Percentiles rank a stretch among this genome's conserved stretches.
These are phyloP conservation scores for Loxodonta africana DNA, from an alignment of 2,113 vertebrate species.

Conservation along the genomic window DNA sequence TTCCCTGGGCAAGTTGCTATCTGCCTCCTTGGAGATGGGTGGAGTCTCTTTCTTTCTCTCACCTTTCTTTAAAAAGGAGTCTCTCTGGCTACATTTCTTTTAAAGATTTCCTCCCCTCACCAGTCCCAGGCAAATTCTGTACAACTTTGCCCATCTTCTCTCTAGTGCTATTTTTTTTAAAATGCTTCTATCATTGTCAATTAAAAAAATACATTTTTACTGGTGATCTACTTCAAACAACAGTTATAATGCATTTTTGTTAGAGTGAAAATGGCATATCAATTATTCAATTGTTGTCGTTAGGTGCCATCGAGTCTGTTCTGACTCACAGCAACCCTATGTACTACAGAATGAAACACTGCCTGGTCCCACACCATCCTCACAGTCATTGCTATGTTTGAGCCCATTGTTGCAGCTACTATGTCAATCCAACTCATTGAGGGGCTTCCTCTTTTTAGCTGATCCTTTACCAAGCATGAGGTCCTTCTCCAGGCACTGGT, in stretches of 20 bases:
- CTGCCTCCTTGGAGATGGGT: conserved; percentile 16
- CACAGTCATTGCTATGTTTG: too few species aligned
- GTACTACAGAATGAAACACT: too few species aligned
- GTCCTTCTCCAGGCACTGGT: too few species aligned
- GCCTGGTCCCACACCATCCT: too few species aligned
- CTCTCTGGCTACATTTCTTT: neutral
- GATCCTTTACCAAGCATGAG: too few species aligned
- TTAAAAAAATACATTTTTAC: neutral
- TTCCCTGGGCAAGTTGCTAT: neutral
- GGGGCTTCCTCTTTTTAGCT: too few species aligned
- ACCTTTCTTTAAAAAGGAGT: neutral
- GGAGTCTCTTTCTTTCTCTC: neutral
- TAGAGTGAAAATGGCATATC: neutral
- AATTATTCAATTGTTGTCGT: neutral
- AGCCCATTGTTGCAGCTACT: too few species aligned
- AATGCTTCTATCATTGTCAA: conserved; percentile 18
- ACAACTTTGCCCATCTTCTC: neutral
- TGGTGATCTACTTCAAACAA: conserved; percentile 39
- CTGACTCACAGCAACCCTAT: too few species aligned
- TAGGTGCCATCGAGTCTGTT: too few species aligned
- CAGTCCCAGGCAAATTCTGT: neutral
- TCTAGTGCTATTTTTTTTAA: neutral
- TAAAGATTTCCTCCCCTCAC: neutral
- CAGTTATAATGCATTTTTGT: neutral
- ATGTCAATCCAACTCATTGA: too few species aligned